Base-by-base conservation (phyloP, 2,888 invertebrate species). In the Eueremaeus valkanovi region DNA sequence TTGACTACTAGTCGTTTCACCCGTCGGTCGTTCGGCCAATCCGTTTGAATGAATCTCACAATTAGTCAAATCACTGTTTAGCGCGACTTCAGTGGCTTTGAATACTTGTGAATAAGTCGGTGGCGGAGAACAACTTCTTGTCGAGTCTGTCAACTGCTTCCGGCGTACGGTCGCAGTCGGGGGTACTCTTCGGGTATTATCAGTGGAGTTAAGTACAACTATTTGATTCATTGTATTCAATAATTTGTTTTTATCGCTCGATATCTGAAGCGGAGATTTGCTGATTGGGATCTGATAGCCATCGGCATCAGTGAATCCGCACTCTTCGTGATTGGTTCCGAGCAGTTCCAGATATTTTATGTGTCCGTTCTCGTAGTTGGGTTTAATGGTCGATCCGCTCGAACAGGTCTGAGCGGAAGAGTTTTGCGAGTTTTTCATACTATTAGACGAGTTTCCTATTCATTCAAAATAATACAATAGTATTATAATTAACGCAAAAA, bases 331-430 rank as follows among this genome's bases (percentile, higher is more conserved):
- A 77, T 21, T 79, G 79, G 24, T 1, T n/a, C 78, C 78, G 6
- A 80, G 61, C 13, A 80, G 76, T 55, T 80, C 79, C 11, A 80
- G 66, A 55, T 80, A 80, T 55, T 78, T 79, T 72, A 77, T 73
- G 45, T 75, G 45, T 72, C 75, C 61, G 70, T 40, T 49, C 33
- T 58, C 29, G 31, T 72, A 42, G 33, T n/a, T 42, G 16, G 49
- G 27, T 45, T 27, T 58, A n/a, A 75, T n/a, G 16, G 75, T 76
- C 55, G 75, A 73, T 24, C 75, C 73, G 16, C 73, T 58, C 8
- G 77, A 76, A 74, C 75, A 68, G 58, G 74, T 75, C 49, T 76
- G 40, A 11, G 72, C 72, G 3, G 63, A 74, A 29, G 74, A 66
- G 63, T 68, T 75, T 55, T 61, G 13, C 0, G 24, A 40, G 24